phyloP scores from a whole-genome alignment of 2,888 invertebrate genomes.

The Graphium colonna region DNA sequence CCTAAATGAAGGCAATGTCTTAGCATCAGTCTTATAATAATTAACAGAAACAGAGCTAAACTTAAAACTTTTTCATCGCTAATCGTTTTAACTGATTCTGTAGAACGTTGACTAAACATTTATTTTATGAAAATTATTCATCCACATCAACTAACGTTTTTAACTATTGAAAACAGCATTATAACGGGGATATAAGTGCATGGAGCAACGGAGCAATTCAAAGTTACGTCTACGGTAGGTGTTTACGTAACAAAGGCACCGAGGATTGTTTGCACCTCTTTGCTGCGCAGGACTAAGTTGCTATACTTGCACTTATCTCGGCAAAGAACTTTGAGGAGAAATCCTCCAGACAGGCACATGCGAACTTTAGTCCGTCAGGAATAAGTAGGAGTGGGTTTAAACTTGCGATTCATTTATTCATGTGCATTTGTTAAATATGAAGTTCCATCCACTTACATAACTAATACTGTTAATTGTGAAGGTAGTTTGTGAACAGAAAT shows the following conservation, averaged over 20 bases:
- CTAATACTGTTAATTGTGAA: too few relatives aligned
- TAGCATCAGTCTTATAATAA: too few relatives aligned
- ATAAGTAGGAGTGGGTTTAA: not conserved
- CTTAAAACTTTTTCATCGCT: too few relatives aligned
- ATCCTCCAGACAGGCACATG: not conserved
- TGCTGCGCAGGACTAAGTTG: not conserved
- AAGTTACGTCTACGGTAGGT: conserved; percentile 3
- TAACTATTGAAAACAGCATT: too few relatives aligned
- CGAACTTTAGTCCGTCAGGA: not conserved
- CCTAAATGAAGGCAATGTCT: not conserved
- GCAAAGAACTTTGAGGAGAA: conserved; percentile 7
- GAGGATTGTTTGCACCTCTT: not conserved
- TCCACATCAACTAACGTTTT: too few relatives aligned
- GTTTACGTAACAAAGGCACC: conserved; percentile 1
- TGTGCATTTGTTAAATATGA: not conserved
- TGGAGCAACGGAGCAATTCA: not conserved
- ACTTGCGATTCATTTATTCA: not conserved
- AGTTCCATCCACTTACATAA: not conserved
- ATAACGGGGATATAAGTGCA: not conserved
- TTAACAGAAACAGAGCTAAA: too few relatives aligned
- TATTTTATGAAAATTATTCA: too few relatives aligned
- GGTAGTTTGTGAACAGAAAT: too few relatives aligned
- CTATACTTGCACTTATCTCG: conserved; percentile 4
- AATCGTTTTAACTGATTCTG: too few relatives aligned
- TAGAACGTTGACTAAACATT: too few relatives aligned